Evolutionary conservation across 2,888 invertebrate species (phyloP).

Genomic region (Alcis repandata): DNA sequence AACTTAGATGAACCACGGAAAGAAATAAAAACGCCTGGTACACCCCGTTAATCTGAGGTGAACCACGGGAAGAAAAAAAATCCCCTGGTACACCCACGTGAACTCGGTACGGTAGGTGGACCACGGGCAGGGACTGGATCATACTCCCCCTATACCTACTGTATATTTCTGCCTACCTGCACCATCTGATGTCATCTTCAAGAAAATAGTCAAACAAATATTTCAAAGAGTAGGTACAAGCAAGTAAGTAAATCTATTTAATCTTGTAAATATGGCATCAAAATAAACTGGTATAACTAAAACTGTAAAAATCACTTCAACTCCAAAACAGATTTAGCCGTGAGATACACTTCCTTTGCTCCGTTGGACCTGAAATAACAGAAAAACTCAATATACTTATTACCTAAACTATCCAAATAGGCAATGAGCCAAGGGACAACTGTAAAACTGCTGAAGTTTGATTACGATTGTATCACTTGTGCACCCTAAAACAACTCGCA

Average conservation of each 20-base stretch:
- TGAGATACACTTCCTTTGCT: conserved; percentile 38
- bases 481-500: not conserved
- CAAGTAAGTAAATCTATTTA: conserved; percentile 11
- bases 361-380: conserved; percentile 58
- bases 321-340: conserved; percentile 22
- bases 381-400: not conserved
- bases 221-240: not conserved
- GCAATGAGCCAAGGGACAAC: no score
- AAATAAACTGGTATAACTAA: conserved; percentile 9
- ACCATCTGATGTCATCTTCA: not conserved
- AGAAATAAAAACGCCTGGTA: no score
- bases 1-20: no score
- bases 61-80: no score
- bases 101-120: no score
- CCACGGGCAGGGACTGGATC: no score
- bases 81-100: no score
- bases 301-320: conserved; percentile 29
- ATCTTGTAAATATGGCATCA: conserved; percentile 26
- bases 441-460: no score
- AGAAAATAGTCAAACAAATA: not conserved
- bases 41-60: no score
- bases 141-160: no score
- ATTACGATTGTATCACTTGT: not conserved
- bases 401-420: no score
- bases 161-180: no score